Evolutionary conservation across 2,888 invertebrate genomes (phyloP), one percentile per base, ranked within the genome.

Genomic region (Nymphalis urticae): DNA sequence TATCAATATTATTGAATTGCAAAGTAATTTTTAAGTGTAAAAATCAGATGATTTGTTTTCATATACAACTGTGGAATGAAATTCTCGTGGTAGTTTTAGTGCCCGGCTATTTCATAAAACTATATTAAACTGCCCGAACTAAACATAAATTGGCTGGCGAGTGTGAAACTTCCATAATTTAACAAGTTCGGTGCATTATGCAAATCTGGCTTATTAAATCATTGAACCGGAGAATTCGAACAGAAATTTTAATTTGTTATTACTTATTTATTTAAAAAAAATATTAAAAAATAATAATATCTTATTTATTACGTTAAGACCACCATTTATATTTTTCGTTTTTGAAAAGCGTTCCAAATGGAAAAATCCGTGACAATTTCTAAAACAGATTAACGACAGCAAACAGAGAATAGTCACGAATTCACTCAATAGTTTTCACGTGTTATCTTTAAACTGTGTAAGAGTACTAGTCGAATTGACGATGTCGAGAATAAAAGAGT

Each of bases 401-500:
- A 54, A 62, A 62, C 64, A 50, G 68, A 68, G 69, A 74, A 72
- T 69, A 73, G 75, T 69, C 68, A 68, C 71, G 68, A 63, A 60
- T 64, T 19, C 51, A 53, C 42, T 64, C 68, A 74, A 77, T 76
- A 77, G 76, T 75, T 80, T 77, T 75, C 72, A 62, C 72, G 61
- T 70, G 77, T 80, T 80, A 79, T 79, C 80, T 79, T 77, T 81
- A 81, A 85, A 80, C 81, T 86, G 86, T 85, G 87, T 87, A 82
- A 79, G 82, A 79, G 83, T 75, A 76, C 76, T 82, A 80, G 81
- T 83, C 83, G 85, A 86, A 88, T 85, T 86, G 82, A 85, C 82
- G 79, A 77, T 79, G 73, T 70, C 78, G 78, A 83, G 85, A 86
- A 87, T 87, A 85, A 89, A 89, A 86, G 86, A 85, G 82, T 80